phyloP scores from a whole-genome alignment of 1,140 invertebrate species.

The Euschistus heros region DNA sequence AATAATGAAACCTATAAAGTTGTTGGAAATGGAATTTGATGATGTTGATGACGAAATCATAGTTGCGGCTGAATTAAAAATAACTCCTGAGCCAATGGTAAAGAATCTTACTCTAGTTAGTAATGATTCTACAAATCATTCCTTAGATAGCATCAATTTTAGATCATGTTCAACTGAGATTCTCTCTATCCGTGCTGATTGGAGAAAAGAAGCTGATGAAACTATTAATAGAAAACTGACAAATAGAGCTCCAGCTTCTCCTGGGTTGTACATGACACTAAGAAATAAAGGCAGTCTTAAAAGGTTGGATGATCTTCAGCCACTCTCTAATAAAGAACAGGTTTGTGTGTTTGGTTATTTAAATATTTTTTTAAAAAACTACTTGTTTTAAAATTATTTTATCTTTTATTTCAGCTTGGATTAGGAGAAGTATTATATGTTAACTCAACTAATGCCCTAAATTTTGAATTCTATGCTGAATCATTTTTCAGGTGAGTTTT shows the following conservation, averaged over 20 bases:
- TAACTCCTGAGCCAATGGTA: no score
- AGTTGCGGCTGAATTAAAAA: background rate
- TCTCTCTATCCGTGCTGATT: no score
- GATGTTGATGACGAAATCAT: background rate
- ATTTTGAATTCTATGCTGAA: slow-evolving; percentile 6
- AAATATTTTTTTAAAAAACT: background rate
- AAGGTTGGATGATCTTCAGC: background rate
- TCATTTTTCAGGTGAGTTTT: slow-evolving; percentile 6
- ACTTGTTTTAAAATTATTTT: slow-evolving; percentile 1
- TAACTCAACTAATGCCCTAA: slow-evolving; percentile 12
- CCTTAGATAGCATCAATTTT: no score
- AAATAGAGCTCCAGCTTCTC: background rate
- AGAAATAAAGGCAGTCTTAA: background rate
- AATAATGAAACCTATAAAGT: background rate
- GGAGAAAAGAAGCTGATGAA: no score
- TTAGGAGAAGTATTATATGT: slow-evolving; percentile 1
- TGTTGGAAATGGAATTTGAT: background rate
- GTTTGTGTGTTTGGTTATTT: background rate
- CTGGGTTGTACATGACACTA: background rate
- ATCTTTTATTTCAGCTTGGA: background rate
- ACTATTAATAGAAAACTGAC: no score
- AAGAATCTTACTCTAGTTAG: no score
- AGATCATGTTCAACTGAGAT: no score
- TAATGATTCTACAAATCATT: no score
- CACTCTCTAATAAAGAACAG: background rate